A percentile compares a stretch with the other conserved stretches of the same genome.
Conservation (phyloP, 2,888 invertebrate genomes). For the Dichetophora obliterata region DNA sequence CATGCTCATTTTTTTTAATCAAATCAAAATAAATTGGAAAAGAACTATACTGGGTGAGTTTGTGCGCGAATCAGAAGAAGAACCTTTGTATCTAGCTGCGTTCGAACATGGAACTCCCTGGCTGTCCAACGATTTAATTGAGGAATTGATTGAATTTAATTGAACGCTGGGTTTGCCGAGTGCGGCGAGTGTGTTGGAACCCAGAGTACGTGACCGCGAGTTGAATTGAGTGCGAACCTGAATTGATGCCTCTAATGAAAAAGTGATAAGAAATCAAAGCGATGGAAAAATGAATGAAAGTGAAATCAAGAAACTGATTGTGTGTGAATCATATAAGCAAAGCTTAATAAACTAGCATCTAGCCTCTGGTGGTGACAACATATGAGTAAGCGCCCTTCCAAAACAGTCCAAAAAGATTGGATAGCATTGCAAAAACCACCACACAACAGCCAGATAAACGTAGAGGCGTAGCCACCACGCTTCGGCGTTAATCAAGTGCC, state of each 20-base stretch:
- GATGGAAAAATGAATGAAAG: conserved; percentile 17
- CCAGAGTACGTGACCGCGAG: neutral
- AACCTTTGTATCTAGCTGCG: conserved; percentile 8
- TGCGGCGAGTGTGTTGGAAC: conserved; percentile 11
- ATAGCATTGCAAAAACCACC: neutral
- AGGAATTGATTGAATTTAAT: conserved; percentile 38
- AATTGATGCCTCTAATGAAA: neutral
- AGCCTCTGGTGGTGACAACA: no score
- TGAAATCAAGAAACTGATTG: neutral
- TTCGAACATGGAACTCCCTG: conserved; percentile 11
- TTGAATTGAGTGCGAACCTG: neutral
- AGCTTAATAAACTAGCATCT: neutral
- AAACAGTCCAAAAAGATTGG: neutral
- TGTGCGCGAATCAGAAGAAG: conserved; percentile 8
- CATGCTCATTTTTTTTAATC: conserved; percentile 47
- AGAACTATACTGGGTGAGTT: conserved; percentile 20
- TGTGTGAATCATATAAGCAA: neutral
- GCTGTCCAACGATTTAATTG: conserved; percentile 14
- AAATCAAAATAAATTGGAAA: conserved; percentile 45
- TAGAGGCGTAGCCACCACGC: neutral
- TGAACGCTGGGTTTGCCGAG: neutral
- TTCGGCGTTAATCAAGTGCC: neutral
- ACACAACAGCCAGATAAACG: neutral
- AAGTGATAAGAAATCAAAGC: conserved; percentile 2
- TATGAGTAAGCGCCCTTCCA: neutral